A percentile compares a stretch with the other conserved stretches of the same genome.
These are phyloP conservation scores for Thamnophis sirtalis DNA, from an alignment of 2,113 vertebrate species.

Conservation along the genomic window DNA sequence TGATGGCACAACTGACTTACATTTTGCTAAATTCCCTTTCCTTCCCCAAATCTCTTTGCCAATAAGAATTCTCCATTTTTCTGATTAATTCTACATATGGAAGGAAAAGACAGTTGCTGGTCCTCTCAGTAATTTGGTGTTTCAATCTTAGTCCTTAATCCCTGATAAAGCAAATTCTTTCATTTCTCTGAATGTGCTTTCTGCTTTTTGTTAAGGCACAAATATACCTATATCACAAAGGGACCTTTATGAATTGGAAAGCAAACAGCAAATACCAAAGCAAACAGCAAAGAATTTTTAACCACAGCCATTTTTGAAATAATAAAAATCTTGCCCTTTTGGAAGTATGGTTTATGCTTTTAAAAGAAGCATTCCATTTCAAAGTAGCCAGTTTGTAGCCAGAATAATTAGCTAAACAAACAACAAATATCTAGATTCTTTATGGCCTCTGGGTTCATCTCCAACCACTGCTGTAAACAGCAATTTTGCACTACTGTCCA, in stretches of 20 bases:
- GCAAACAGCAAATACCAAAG: neutral
- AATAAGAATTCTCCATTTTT: neutral
- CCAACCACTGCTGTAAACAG: neutral
- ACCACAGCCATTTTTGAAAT: neutral
- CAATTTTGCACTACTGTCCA: neutral
- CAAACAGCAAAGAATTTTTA: neutral
- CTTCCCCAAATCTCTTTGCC: neutral
- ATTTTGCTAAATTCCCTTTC: neutral
- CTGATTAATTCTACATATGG: neutral
- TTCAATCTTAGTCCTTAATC: constrained; percentile 5
- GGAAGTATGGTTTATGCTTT: neutral
- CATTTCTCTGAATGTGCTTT: neutral
- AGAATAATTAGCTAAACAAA: neutral
- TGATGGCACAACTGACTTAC: neutral
- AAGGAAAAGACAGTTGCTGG: neutral
- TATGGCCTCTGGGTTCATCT: neutral
- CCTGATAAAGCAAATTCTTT: constrained; percentile 11
- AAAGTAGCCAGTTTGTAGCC: neutral
- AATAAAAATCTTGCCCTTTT: neutral
- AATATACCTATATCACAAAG: neutral
- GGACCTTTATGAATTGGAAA: neutral
- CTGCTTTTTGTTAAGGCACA: neutral
- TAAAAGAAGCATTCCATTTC: neutral
- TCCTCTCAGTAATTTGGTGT: neutral
- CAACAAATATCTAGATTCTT: neutral